phyloP scores from a whole-genome alignment of 2,888 invertebrate species.

The Reticulitermes lucifugus region DNA sequence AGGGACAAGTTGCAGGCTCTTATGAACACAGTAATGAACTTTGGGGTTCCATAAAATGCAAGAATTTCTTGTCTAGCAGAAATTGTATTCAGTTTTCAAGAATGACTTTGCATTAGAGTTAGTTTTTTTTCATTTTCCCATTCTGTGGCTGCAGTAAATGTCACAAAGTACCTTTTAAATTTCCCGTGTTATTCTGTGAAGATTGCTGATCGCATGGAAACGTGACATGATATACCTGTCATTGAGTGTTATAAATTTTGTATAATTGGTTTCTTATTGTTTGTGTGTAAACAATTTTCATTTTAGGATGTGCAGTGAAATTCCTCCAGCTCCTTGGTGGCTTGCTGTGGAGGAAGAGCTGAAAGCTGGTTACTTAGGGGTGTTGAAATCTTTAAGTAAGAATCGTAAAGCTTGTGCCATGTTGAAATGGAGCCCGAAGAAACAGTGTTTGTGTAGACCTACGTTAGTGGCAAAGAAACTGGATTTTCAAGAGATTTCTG shows the following conservation, averaged over 20 bases:
- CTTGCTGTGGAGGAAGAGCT: constrained; percentile 67
- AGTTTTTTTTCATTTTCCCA: too few species aligned
- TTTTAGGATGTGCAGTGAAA: constrained; percentile 55
- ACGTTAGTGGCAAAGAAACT: constrained; percentile 45
- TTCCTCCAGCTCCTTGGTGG: constrained; percentile 58
- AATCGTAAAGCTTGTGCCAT: constrained; percentile 81
- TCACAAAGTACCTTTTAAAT: too few species aligned
- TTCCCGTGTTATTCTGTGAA: too few species aligned
- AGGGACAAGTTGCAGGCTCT: too few species aligned
- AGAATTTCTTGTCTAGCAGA: too few species aligned
- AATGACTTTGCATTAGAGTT: too few species aligned
- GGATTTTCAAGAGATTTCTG: constrained; percentile 47
- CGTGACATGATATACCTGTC: not conserved
- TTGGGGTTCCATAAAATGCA: too few species aligned
- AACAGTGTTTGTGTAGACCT: constrained; percentile 66
- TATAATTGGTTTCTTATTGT: not conserved
- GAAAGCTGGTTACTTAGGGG: constrained; percentile 76
- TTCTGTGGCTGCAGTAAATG: too few species aligned
- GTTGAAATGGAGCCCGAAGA: constrained; percentile 81
- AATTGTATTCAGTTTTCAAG: too few species aligned
- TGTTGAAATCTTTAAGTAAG: constrained; percentile 80
- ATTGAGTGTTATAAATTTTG: not conserved
- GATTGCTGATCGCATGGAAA: too few species aligned
- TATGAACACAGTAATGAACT: too few species aligned
- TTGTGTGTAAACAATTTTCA: not conserved